Conservation (phyloP, 2,888 invertebrate genomes). For the Nymphalis c-album region DNA sequence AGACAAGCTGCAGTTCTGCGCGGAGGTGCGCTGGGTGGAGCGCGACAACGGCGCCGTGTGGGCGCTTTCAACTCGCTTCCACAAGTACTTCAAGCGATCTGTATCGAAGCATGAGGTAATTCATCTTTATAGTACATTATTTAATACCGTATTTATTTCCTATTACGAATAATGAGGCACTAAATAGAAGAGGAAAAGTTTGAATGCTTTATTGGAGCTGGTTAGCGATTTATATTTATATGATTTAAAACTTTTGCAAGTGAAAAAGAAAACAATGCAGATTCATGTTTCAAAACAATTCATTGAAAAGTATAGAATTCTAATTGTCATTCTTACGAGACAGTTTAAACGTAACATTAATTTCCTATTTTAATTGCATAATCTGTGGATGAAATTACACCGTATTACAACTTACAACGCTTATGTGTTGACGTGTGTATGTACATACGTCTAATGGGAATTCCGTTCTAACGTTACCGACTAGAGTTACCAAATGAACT, state of each 20-base stretch:
- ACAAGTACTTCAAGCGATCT: constrained; percentile 88
- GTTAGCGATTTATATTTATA: too few species aligned
- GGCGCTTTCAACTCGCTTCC: constrained; percentile 88
- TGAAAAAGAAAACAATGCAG: neutral
- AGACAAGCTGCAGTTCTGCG: constrained; percentile 88
- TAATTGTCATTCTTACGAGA: neutral
- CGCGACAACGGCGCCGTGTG: constrained; percentile 87
- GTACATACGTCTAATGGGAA: neutral
- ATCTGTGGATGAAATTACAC: constrained; percentile 4
- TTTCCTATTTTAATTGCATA: constrained; percentile 1
- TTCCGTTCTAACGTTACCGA: neutral
- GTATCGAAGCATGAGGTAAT: constrained; percentile 83
- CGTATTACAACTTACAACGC: neutral
- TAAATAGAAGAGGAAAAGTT: too few species aligned
- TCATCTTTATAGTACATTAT: neutral
- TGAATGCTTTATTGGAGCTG: too few species aligned
- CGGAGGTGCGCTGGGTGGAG: constrained; percentile 86
- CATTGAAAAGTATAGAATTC: neutral
- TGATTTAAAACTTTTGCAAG: too few species aligned
- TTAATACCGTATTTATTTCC: too few species aligned
- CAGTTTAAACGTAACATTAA: neutral
- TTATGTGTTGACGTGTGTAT: constrained; percentile 1
- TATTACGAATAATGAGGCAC: too few species aligned
- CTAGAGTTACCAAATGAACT: neutral
- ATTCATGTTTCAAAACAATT: neutral